Evolutionary conservation across 2,113 vertebrate species (phyloP), one percentile per base, ranked within the genome.

Genomic region (Ascaphus truei): DNA sequence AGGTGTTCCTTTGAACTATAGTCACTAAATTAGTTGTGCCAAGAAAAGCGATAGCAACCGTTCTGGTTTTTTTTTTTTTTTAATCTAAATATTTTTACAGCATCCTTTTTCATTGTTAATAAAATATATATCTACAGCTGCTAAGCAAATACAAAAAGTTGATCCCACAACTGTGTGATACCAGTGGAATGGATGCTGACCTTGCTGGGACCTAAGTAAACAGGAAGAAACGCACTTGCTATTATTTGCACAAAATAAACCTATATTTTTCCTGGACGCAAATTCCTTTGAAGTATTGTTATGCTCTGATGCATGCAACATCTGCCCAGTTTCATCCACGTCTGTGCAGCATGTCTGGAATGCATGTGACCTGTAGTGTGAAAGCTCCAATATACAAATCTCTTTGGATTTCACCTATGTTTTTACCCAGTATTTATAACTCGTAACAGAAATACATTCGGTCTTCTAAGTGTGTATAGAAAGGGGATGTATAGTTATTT

Each of bases 261-360:
- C 3, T 26, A 25, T 68, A 48, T 48, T 47, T 68, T 47, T 47
- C 53, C 37, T 33, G n/a, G 57, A 48, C 29, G 33, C 36, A 27
- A 29, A 48, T 39, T 52, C 62, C 62, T 65, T 65, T 65, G 62
- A 65, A 51, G 33, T 18, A 59, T 68, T 68, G 65, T 68, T 68
- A 23, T 36, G 41, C 52, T 47, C 37, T 29, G 34, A 18, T 16
- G 39, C 37, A 26, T 34, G 25, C 41, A 45, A 45, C 52, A 68
- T 68, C 64, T 68, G 41, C 52, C 65, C 31, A 7, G 41, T 9
- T 45, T 45, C 41, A n/a, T 18, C 13, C 16, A 20, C 41, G 41
- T 45, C 16, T 9, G 41, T 20, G 15, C 41, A 20, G n/a, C 16
- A 9, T 18, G 7, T 9, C 9, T 20, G 7, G 10, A 4, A 45